Percentiles rank a stretch among this genome's conserved stretches.
These are phyloP conservation scores for Tryphoninae sp. DNA, from an alignment of 2,888 invertebrate genomes.

Conservation along the genomic window DNA sequence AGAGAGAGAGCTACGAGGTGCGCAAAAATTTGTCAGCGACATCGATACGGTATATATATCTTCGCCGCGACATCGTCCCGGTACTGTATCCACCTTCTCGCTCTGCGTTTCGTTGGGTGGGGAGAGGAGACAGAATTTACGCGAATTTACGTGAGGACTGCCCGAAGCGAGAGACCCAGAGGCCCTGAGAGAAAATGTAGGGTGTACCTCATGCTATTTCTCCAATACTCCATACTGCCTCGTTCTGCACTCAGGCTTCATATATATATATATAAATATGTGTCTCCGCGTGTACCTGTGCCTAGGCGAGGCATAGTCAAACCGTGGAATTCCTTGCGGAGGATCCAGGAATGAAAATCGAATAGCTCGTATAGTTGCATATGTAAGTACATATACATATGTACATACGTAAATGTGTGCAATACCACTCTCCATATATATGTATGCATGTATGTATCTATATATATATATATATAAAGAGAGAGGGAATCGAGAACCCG, in stretches of 20 bases:
- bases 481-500: slow-evolving; percentile 37
- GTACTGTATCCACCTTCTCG: background rate
- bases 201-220: background rate
- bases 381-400: background rate
- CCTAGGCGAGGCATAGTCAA: background rate
- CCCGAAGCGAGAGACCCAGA: slow-evolving; percentile 5
- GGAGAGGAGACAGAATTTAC: slow-evolving; percentile 37
- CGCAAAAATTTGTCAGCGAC: slow-evolving; percentile 57
- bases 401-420: background rate
- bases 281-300: too few relatives aligned
- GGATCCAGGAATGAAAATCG: slow-evolving; percentile 17
- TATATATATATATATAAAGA: background rate
- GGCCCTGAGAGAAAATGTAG: slow-evolving; percentile 12
- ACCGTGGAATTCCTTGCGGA: slow-evolving; percentile 1
- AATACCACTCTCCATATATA: background rate
- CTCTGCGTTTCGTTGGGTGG: background rate
- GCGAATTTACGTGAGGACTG: slow-evolving; percentile 42
- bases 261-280: background rate
- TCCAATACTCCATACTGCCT: slow-evolving; percentile 13
- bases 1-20: slow-evolving; percentile 40
- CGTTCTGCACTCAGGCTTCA: background rate
- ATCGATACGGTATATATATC: slow-evolving; percentile 45
- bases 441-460: background rate
- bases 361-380: background rate
- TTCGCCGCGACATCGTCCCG: background rate